Base-by-base conservation (phyloP, 2,888 invertebrate species). In the Lasioglossum pauxillum region DNA sequence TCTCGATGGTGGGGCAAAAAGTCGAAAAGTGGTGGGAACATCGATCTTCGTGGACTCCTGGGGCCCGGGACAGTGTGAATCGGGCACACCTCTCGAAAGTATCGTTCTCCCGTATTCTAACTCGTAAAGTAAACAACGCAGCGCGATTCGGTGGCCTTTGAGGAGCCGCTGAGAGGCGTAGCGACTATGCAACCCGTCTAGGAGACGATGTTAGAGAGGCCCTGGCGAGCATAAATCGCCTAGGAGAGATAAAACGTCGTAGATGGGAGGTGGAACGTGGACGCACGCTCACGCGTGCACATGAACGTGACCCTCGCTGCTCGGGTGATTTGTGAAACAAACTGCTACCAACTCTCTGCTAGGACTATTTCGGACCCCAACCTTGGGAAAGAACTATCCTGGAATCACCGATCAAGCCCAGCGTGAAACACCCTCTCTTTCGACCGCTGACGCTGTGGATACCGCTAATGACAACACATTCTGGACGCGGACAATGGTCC, bases 221-320 rank as follows among this genome's bases (percentile, higher is more conserved):
- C 46, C 57, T 38, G 41, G 46, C 64, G 85, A 60, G 81, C 83
- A 91, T 91, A 91, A 91, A 91, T 90, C 84, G 86, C 86, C 83
- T 83, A 80, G 81, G 75, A 84, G 73, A 88, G 84, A 90, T 90
- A 89, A 89, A 90, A 79, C 79, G 72, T 78, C 74, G 80, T 69
- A 49, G 80, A 83, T 77, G 82, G 85, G 78, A 84, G 86, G 80
- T 80, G 80, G 75, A 82, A 87, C 75, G 74, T 71, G 67, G 69
- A 74, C 81, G 78, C 78, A 67, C 16, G 35, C 67, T 67, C 67
- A 67, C 67, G 67, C 35, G 31, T 71, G 35, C 77, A 72, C 64
- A 71, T 78, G 79, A 67, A 87, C 78, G 80, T 86, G 80, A 57
- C 74, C 60, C 75, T 79, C 75, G 64, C 81, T 57, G 74, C 27